Evolutionary conservation across 1,140 invertebrate genomes (phyloP).

Genomic region (Lordiphosa mommai): DNA sequence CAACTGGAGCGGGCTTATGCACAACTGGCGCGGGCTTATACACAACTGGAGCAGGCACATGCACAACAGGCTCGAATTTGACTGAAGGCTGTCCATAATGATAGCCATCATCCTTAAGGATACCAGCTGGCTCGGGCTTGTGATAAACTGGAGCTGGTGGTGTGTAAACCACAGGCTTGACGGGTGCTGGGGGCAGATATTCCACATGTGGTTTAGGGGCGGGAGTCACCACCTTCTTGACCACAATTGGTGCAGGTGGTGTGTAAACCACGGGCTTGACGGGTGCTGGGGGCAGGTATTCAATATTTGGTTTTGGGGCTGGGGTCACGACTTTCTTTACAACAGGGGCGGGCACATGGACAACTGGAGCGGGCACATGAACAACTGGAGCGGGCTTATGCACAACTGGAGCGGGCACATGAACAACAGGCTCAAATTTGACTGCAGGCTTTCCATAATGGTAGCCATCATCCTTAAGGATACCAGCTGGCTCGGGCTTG

Average conservation of each 20-base stretch:
- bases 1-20: too few species aligned
- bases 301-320: conserved; percentile 11
- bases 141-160: conserved; percentile 24
- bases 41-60: background rate
- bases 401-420: background rate
- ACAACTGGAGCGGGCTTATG: too few species aligned
- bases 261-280: conserved; percentile 9
- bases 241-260: conserved; percentile 23
- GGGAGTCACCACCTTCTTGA: too few species aligned
- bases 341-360: conserved; percentile 19
- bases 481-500: conserved; percentile 19
- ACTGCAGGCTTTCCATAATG: conserved; percentile 39
- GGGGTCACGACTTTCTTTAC: background rate
- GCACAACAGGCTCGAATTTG: conserved; percentile 24
- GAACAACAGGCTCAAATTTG: conserved; percentile 25
- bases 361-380: too few species aligned
- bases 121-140: conserved; percentile 21
- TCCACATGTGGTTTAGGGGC: background rate
- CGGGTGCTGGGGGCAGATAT: conserved; percentile 15
- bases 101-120: conserved; percentile 57
- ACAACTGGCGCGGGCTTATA: too few species aligned
- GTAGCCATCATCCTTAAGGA: conserved; percentile 57
- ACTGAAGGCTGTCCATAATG: conserved; percentile 36
- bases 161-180: background rate
- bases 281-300: conserved; percentile 24